phyloP scores from a whole-genome alignment of 2,113 vertebrate genomes.

The Hippocampus comes region DNA sequence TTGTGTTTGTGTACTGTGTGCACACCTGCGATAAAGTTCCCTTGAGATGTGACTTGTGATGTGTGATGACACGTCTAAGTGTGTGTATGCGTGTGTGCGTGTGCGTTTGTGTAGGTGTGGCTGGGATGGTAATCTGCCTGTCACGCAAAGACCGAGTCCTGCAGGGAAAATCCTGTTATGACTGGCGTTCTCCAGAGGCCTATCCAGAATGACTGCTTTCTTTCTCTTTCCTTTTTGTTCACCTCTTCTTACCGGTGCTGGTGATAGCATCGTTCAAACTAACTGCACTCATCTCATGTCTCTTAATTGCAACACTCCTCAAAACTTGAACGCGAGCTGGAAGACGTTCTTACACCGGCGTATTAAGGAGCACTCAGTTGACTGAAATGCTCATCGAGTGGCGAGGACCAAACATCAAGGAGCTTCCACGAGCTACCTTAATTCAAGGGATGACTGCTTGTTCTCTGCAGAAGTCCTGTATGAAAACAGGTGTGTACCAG shows the following conservation, averaged over 20 bases:
- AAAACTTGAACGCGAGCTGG: no score
- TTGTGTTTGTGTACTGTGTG: slow-evolving; percentile 20
- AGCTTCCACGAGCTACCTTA: no score
- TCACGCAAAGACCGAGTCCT: slow-evolving; percentile 54
- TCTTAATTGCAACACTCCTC: no score
- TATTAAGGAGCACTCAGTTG: no score
- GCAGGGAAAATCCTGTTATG: slow-evolving; percentile 58
- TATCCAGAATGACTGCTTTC: slow-evolving; percentile 15
- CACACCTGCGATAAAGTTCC: slow-evolving; percentile 48
- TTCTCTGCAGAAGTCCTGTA: no score
- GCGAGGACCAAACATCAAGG: no score
- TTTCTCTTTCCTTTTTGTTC: slow-evolving; percentile 22
- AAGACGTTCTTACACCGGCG: no score
- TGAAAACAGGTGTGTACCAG: no score
- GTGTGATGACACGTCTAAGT: slow-evolving; percentile 31
- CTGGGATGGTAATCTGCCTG: slow-evolving; percentile 62
- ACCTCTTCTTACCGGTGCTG: not conserved
- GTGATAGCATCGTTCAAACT: no score
- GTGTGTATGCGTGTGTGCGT: slow-evolving; percentile 8
- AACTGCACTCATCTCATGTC: no score
- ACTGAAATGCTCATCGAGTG: no score
- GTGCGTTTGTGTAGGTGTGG: slow-evolving; percentile 11
- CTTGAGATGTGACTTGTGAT: slow-evolving; percentile 40
- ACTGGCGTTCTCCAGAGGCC: slow-evolving; percentile 54
- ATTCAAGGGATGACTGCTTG: no score